Evolutionary conservation across 2,888 invertebrate genomes (phyloP).

Genomic region (Eupelmus urozonus): DNA sequence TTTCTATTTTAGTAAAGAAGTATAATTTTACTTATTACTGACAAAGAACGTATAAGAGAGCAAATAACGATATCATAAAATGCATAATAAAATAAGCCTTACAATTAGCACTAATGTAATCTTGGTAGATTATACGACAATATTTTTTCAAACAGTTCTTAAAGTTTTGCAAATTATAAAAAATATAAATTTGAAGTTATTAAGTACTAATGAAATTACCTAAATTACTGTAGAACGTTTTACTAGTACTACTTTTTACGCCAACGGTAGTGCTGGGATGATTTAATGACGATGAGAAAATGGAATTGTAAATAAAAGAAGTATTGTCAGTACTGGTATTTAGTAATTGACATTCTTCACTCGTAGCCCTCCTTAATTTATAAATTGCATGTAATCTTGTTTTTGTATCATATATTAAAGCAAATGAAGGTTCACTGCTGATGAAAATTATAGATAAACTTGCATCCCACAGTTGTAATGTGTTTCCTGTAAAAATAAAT

Average conservation of each 20-base stretch:
- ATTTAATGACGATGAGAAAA: conserved; percentile 27
- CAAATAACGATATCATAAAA: no score
- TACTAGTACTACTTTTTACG: conserved; percentile 68
- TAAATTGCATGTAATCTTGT: conserved; percentile 90
- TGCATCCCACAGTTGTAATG: conserved; percentile 78
- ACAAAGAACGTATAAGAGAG: no score
- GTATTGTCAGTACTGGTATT: conserved; percentile 79
- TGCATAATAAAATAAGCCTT: no score
- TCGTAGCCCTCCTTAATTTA: conserved; percentile 86
- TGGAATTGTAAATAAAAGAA: conserved; percentile 62
- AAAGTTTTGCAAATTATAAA: no score
- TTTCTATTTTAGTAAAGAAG: no score
- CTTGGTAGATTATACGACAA: no score
- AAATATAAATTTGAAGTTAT: no score
- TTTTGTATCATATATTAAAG: conserved; percentile 88
- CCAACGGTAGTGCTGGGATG: conserved; percentile 21
- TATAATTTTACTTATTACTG: no score
- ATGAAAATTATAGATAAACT: conserved; percentile 86
- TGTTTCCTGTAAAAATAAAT: conserved; percentile 69
- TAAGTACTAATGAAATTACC: no score
- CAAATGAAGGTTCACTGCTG: conserved; percentile 87
- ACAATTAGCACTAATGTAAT: no score
- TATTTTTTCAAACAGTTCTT: no score
- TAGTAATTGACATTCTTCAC: conserved; percentile 84
- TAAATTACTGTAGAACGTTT: conserved; percentile 66